Evolutionary conservation across 2,888 invertebrate species (phyloP).

Genomic region (Ichneumoninae sp.): DNA sequence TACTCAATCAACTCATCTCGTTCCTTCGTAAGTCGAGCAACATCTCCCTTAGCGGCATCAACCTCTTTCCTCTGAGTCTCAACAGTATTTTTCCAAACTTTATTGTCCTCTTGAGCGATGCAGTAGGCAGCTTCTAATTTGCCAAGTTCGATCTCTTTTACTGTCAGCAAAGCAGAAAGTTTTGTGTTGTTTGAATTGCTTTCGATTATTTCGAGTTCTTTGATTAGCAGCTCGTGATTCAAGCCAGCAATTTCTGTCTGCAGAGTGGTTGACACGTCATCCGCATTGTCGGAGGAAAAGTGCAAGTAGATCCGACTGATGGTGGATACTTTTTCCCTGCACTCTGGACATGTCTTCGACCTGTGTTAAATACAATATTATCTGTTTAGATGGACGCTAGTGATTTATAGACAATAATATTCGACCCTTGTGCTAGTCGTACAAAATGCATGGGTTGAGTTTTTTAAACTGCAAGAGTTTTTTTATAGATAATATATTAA

Average conservation of each 20-base stretch:
- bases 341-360: conserved; percentile 62
- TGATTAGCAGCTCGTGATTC: conserved; percentile 57
- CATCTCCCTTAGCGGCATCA: conserved; percentile 28
- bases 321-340: conserved; percentile 51
- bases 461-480: background rate
- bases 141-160: conserved; percentile 45
- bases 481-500: background rate
- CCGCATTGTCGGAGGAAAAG: conserved; percentile 35
- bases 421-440: background rate
- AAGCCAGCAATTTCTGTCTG: conserved; percentile 48
- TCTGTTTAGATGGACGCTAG: background rate
- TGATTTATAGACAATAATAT: background rate
- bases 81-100: conserved; percentile 29
- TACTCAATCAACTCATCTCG: conserved; percentile 50
- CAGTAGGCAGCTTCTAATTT: conserved; percentile 39
- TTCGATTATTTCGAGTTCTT: conserved; percentile 60
- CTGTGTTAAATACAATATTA: conserved; percentile 10
- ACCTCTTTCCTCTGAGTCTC: conserved; percentile 38
- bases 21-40: conserved; percentile 45
- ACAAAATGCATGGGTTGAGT: background rate
- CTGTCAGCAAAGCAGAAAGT: conserved; percentile 35
- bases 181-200: conserved; percentile 58
- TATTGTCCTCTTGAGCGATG: conserved; percentile 31
- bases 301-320: conserved; percentile 53
- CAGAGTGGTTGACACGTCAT: conserved; percentile 33